Percentiles rank a stretch among this genome's conserved stretches.
Conservation (phyloP, 2,113 vertebrate species). For the Dicrurus megarhynchus region DNA sequence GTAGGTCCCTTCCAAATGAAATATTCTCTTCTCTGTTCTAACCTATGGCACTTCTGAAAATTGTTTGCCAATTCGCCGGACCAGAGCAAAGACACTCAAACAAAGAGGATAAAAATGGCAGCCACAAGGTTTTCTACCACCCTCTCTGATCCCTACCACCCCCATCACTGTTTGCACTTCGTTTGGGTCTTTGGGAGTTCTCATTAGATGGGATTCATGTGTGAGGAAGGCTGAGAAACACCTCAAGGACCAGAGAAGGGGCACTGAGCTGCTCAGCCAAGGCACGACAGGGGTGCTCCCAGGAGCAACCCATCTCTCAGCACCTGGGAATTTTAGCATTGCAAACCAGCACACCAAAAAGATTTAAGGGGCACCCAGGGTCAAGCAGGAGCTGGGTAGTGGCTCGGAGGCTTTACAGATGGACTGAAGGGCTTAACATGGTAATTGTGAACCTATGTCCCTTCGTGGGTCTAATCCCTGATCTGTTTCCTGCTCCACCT, state of each 20-base stretch:
- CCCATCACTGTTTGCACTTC: background rate
- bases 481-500: slow-evolving; percentile 13
- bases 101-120: background rate
- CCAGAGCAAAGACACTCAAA: background rate
- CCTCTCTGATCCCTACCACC: background rate
- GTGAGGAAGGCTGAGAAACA: background rate
- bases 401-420: background rate
- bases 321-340: background rate
- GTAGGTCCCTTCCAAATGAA: background rate
- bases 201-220: background rate
- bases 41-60: background rate
- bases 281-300: accelerated
- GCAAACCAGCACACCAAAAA: background rate
- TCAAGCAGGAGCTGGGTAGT: slow-evolving; percentile 1
- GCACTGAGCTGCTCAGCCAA: background rate
- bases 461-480: background rate
- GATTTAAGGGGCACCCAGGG: slow-evolving; percentile 32
- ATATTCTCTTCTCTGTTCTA: background rate
- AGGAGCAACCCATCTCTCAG: background rate
- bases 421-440: slow-evolving; percentile 41
- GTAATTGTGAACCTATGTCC: slow-evolving; percentile 32
- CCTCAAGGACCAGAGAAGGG: background rate
- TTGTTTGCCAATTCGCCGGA: background rate
- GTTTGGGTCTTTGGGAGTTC: background rate
- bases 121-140: background rate